Evolutionary conservation across 2,797 vertebrate genomes (phyloP).

Genomic region (Melanogrammus aeglefinus): DNA sequence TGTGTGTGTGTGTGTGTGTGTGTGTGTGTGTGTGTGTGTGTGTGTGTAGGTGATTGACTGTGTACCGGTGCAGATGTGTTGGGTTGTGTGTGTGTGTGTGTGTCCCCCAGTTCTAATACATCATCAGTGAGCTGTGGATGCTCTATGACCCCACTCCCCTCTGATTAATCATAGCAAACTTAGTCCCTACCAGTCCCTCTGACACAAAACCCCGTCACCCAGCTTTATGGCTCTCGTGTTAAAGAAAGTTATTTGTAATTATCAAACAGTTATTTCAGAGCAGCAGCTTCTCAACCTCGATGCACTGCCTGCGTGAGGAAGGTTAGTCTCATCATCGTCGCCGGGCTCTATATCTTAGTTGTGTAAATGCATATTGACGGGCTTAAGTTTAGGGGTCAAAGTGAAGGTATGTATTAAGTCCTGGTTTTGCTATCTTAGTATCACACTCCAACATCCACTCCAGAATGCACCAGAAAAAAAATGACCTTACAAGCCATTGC

Average conservation of each 20-base stretch:
- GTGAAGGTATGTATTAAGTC: too few species aligned
- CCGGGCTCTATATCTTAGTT: too few species aligned
- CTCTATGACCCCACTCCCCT: conserved; percentile 45
- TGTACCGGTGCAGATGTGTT: too few species aligned
- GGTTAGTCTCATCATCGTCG: too few species aligned
- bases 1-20: too few species aligned
- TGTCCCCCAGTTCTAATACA: conserved; percentile 40
- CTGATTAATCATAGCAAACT: conserved; percentile 65
- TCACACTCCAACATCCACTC: too few species aligned
- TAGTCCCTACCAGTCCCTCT: conserved; percentile 21
- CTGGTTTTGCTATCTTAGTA: too few species aligned
- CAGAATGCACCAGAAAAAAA: too few species aligned
- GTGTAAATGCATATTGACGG: too few species aligned
- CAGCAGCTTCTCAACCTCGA: background rate
- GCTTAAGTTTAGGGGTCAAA: too few species aligned
- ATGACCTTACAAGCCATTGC: too few species aligned
- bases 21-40: conserved; percentile 2
- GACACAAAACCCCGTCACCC: conserved; percentile 27
- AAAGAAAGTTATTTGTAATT: conserved; percentile 17
- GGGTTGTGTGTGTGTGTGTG: background rate
- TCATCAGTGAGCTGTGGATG: conserved; percentile 50
- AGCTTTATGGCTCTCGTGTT: conserved; percentile 22
- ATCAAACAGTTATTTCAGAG: conserved; percentile 17
- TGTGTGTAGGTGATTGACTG: conserved; percentile 17
- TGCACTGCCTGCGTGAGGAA: too few species aligned